These are phyloP conservation scores for Epinotia brunnichana DNA, from an alignment of 2,888 invertebrate genomes.

Conservation along the genomic window DNA sequence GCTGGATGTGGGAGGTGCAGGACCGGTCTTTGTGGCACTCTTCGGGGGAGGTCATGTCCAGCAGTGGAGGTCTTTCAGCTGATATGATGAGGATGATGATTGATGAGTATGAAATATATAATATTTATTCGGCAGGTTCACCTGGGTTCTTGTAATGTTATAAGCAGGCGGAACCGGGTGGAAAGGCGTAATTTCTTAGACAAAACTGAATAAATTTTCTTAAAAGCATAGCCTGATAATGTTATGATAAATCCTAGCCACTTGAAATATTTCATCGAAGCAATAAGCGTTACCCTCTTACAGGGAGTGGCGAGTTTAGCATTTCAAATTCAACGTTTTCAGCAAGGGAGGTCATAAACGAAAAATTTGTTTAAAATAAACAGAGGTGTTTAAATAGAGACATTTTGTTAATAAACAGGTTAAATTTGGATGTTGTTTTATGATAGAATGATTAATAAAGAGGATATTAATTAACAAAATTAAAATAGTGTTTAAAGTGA, in stretches of 20 bases:
- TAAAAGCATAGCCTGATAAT: slow-evolving; percentile 27
- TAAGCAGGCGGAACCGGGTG: too few species aligned
- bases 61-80: too few species aligned
- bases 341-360: slow-evolving; percentile 31
- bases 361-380: slow-evolving; percentile 26
- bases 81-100: too few species aligned
- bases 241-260: slow-evolving; percentile 29
- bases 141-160: too few species aligned
- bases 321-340: slow-evolving; percentile 39
- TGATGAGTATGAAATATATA: too few species aligned
- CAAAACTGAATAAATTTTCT: slow-evolving; percentile 1
- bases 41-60: too few species aligned
- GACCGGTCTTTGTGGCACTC: too few species aligned
- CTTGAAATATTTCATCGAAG: slow-evolving; percentile 36
- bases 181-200: neutral
- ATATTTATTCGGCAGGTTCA: too few species aligned
- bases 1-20: too few species aligned
- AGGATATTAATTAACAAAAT: too few species aligned
- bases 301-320: slow-evolving; percentile 32
- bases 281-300: slow-evolving; percentile 30
- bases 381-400: slow-evolving; percentile 8
- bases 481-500: too few species aligned
- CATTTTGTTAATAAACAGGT: slow-evolving; percentile 11
- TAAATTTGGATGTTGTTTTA: neutral
- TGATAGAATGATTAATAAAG: neutral